phyloP scores from a whole-genome alignment of 2,797 vertebrate species.

The Coreius guichenoti region DNA sequence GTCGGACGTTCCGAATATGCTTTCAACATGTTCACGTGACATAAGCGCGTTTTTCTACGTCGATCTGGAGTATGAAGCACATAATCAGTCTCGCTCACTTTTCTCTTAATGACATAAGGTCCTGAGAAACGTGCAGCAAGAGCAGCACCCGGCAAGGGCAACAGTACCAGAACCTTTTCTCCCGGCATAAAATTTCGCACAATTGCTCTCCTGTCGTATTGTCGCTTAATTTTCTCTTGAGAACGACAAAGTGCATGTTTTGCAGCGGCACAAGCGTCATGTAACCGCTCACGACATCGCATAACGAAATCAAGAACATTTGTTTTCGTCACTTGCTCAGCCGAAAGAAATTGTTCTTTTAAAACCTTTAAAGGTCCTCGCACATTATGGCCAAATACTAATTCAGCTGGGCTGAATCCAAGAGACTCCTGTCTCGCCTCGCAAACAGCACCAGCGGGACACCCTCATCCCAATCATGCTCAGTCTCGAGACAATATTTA shows the following conservation, averaged over 20 bases:
- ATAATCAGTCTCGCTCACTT: conserved; percentile 5
- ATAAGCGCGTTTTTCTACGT: background rate
- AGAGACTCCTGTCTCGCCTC: background rate
- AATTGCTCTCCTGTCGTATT: background rate
- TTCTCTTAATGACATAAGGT: background rate
- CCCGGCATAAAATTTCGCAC: background rate
- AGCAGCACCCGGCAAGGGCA: background rate
- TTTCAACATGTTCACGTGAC: conserved; percentile 46
- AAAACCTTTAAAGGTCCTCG: background rate
- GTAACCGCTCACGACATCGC: background rate
- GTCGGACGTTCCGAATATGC: background rate
- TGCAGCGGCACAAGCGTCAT: background rate
- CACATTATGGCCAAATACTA: background rate
- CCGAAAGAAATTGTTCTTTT: background rate
- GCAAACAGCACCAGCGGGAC: background rate
- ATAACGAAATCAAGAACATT: background rate
- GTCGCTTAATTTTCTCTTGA: background rate
- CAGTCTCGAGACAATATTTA: background rate
- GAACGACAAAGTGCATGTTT: background rate
- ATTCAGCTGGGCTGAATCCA: background rate
- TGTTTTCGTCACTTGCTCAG: accelerated
- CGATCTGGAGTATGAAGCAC: conserved; percentile 30
- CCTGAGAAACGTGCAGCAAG: conserved; percentile 5
- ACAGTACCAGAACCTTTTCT: conserved; percentile 13
- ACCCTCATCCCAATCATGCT: background rate